Evolutionary conservation across 2,888 invertebrate genomes (phyloP).

Genomic region (Physocephala rufipes): DNA sequence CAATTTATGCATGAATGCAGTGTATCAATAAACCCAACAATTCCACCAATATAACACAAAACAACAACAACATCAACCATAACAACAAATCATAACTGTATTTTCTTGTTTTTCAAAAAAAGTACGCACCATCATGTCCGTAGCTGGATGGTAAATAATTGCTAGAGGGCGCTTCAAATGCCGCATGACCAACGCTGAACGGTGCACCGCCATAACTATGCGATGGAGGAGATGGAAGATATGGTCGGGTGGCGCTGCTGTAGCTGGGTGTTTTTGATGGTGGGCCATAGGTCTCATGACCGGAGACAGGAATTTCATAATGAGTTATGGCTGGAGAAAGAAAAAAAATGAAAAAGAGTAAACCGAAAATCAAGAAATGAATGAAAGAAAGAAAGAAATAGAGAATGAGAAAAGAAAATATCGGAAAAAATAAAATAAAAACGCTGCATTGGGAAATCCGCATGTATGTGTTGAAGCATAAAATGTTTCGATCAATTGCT

Average conservation of each 20-base stretch:
- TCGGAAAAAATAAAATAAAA: too few relatives aligned
- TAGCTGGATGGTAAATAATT: slow-evolving; percentile 60
- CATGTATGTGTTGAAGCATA: neutral
- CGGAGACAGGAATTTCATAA: slow-evolving; percentile 59
- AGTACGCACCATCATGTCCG: slow-evolving; percentile 63
- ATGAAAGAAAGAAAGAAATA: too few relatives aligned
- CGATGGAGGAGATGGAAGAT: slow-evolving; percentile 57
- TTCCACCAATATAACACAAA: slow-evolving; percentile 3
- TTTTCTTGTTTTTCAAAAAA: slow-evolving; percentile 3
- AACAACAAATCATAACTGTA: too few relatives aligned
- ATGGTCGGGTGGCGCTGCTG: slow-evolving; percentile 61
- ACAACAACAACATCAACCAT: neutral
- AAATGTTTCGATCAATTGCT: neutral
- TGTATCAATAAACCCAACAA: neutral
- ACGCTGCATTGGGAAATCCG: neutral
- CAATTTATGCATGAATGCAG: neutral
- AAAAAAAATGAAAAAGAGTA: slow-evolving; percentile 33
- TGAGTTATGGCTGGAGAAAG: slow-evolving; percentile 59
- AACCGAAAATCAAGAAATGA: too few relatives aligned
- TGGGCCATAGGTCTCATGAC: slow-evolving; percentile 63
- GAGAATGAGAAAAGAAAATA: too few relatives aligned
- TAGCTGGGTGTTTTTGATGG: slow-evolving; percentile 62
- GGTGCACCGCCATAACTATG: slow-evolving; percentile 57
- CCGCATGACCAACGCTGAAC: slow-evolving; percentile 59
- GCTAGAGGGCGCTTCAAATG: slow-evolving; percentile 62